Evolutionary conservation across 1,140 invertebrate species (phyloP).

Genomic region (Fopius arisanus): DNA sequence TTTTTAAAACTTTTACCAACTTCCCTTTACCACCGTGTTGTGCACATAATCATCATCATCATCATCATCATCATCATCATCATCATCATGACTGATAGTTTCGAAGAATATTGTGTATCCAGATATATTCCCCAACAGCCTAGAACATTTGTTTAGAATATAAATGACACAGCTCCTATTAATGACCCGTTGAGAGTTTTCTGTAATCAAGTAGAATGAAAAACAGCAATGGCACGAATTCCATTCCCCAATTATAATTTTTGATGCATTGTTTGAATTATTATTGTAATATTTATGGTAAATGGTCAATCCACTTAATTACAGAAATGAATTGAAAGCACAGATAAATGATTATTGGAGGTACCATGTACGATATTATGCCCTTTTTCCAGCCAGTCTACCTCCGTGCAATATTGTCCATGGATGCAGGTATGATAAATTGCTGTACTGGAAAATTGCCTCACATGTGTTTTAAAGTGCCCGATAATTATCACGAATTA

Average conservation of each 20-base stretch:
- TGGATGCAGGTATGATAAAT: conserved; percentile 80
- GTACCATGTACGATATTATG: conserved; percentile 13
- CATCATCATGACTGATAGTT: not conserved
- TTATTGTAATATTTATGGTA: not conserved
- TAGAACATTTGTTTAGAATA: conserved; percentile 10
- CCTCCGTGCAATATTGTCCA: conserved; percentile 74
- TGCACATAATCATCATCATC: not conserved
- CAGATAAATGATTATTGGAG: not conserved
- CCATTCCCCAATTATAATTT: no score
- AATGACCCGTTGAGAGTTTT: not conserved
- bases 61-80: not conserved
- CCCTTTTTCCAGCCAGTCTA: conserved; percentile 80
- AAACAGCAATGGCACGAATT: no score
- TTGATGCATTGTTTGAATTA: no score
- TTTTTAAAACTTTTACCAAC: not conserved
- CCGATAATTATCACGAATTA: conserved; percentile 61
- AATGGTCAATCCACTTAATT: conserved; percentile 15
- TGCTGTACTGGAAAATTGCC: conserved; percentile 66
- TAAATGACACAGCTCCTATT: not conserved
- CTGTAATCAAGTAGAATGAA: not conserved
- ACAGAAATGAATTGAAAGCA: not conserved
- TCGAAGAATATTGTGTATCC: not conserved
- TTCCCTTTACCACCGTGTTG: not conserved
- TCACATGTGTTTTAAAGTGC: conserved; percentile 66
- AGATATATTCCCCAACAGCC: not conserved